Conservation (phyloP, 2,113 vertebrate species). For the Trochalopteron elliotii region DNA sequence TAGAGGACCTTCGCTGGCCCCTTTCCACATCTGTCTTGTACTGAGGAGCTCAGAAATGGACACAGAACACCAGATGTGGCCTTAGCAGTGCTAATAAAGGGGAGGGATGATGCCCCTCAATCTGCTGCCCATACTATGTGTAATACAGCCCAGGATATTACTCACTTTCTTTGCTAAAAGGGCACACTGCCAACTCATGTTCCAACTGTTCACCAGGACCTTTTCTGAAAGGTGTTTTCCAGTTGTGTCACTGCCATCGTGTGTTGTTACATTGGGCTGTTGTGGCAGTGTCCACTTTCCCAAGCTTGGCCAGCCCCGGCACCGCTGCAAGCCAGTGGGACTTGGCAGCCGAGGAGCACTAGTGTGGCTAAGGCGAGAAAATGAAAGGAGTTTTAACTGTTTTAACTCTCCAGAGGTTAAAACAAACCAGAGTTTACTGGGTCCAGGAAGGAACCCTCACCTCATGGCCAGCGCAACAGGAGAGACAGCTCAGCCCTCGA, state of each 20-base stretch:
- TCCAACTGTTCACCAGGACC: background rate
- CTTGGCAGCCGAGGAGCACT: too few relatives aligned
- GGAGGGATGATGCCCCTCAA: background rate
- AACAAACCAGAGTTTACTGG: too few relatives aligned
- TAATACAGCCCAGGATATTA: background rate
- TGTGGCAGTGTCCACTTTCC: too few relatives aligned
- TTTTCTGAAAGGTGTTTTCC: background rate
- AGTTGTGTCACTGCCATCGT: background rate
- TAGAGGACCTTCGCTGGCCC: background rate
- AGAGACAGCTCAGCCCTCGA: too few relatives aligned
- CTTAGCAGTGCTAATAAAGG: background rate
- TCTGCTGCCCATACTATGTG: background rate
- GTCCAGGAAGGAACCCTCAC: too few relatives aligned
- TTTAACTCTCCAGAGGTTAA: too few relatives aligned
- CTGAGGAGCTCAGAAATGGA: background rate
- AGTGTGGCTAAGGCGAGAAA: too few relatives aligned
- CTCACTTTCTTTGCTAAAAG: background rate
- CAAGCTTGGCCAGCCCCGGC: too few relatives aligned
- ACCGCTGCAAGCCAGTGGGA: too few relatives aligned
- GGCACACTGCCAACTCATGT: background rate
- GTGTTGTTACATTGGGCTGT: background rate
- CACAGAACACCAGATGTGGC: background rate
- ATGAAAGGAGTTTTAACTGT: too few relatives aligned
- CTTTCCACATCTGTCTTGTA: background rate
- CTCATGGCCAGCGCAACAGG: too few relatives aligned